Conservation (phyloP, 2,113 vertebrate genomes). For the Panthera leo region DNA sequence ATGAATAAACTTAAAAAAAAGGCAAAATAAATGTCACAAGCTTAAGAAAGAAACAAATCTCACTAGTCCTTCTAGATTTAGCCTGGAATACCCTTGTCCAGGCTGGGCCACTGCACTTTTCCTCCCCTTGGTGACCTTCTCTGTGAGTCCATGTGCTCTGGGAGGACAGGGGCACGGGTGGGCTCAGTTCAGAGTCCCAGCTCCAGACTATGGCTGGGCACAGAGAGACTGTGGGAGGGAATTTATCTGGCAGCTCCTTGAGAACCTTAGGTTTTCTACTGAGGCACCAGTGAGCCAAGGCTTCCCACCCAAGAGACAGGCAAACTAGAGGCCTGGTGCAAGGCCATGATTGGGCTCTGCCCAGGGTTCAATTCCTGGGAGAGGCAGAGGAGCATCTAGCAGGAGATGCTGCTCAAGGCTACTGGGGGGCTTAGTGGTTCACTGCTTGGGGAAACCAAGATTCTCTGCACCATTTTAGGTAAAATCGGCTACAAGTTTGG, state of each 20-base stretch:
- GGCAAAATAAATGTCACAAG: conserved; percentile 13
- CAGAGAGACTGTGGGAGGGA: neutral
- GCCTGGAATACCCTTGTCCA: neutral
- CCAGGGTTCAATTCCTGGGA: neutral
- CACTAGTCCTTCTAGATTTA: neutral
- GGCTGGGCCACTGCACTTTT: neutral
- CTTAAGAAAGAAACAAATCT: conserved; percentile 19
- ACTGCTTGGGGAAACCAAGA: neutral
- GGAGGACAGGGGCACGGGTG: neutral
- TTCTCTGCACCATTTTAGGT: neutral
- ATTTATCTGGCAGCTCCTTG: neutral
- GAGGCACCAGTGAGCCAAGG: neutral
- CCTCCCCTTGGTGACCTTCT: neutral
- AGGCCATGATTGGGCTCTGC: neutral
- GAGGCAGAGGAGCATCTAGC: neutral
- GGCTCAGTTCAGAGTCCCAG: neutral
- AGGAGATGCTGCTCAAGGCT: neutral
- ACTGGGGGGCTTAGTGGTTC: neutral
- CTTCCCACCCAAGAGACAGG: neutral
- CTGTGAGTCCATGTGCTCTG: neutral
- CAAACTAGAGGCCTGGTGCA: neutral
- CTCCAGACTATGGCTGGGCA: neutral
- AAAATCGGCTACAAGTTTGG: neutral
- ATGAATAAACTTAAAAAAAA: conserved; percentile 3
- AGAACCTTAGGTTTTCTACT: neutral